Percentiles rank a stretch among this genome's conserved stretches.
These are phyloP conservation scores for Molossus alvarezi DNA, from an alignment of 2,797 vertebrate species.

Conservation along the genomic window DNA sequence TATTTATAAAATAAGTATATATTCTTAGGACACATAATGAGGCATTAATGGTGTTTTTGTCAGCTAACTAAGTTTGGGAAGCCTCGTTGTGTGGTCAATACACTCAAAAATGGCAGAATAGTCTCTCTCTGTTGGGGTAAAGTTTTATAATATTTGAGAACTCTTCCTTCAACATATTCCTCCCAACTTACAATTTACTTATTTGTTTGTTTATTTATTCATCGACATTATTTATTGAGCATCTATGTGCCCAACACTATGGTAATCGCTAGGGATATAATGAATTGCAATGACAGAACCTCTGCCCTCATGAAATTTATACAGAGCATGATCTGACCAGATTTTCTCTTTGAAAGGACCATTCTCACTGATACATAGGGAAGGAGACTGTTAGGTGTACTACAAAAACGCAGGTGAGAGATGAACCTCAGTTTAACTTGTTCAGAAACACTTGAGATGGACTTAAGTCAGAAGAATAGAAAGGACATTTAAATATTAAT, in stretches of 20 bases:
- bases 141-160: neutral
- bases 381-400: neutral
- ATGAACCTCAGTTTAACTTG: neutral
- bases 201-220: neutral
- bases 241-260: neutral
- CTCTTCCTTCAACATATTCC: neutral
- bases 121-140: neutral
- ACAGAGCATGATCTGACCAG: neutral
- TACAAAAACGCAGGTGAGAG: neutral
- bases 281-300: neutral
- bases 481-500: slow-evolving; percentile 5
- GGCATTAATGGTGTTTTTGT: neutral
- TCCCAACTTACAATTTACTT: neutral
- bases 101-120: neutral
- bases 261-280: neutral
- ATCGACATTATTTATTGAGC: slow-evolving; percentile 1
- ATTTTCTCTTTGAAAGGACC: neutral
- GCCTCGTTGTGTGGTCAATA: neutral
- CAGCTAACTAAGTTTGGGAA: neutral
- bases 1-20: neutral
- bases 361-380: neutral
- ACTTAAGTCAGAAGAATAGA: neutral
- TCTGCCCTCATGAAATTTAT: neutral
- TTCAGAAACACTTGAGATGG: neutral
- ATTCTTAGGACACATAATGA: neutral